These are phyloP conservation scores for Mirza zaza DNA, from an alignment of 2,113 vertebrate genomes.

Conservation along the genomic window DNA sequence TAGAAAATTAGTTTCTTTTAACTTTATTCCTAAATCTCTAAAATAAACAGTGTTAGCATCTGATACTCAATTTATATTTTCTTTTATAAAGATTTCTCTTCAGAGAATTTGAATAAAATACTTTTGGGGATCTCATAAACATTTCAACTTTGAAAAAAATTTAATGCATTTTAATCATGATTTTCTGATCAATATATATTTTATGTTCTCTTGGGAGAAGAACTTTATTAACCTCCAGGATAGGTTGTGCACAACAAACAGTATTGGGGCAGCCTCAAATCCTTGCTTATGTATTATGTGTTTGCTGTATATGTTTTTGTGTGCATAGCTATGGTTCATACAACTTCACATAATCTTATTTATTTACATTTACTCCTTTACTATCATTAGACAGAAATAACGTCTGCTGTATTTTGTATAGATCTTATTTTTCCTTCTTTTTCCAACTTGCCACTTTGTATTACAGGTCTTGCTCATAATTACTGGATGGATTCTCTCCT, in stretches of 20 bases:
- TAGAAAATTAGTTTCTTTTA: constrained; percentile 70
- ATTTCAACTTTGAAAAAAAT: constrained; percentile 52
- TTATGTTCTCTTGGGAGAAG: not conserved
- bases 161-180: not conserved
- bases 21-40: constrained; percentile 37
- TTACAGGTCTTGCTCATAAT: not conserved
- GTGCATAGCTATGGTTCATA: not conserved
- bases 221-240: not conserved
- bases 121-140: not conserved
- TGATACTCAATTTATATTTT: constrained; percentile 47
- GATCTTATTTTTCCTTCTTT: not conserved
- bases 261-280: not conserved
- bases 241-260: not conserved
- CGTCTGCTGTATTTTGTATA: not conserved
- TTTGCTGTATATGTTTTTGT: not conserved
- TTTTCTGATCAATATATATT: not conserved
- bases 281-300: not conserved
- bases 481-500: not conserved
- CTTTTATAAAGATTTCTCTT: not conserved
- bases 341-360: not conserved
- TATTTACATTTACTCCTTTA: not conserved
- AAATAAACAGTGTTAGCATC: constrained; percentile 31
- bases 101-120: constrained; percentile 19
- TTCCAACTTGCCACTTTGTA: not conserved
- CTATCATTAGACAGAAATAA: not conserved